Percentiles rank a stretch among this genome's conserved stretches.
phyloP scores from a whole-genome alignment of 2,797 vertebrate genomes.

The Poecilia gillii region DNA sequence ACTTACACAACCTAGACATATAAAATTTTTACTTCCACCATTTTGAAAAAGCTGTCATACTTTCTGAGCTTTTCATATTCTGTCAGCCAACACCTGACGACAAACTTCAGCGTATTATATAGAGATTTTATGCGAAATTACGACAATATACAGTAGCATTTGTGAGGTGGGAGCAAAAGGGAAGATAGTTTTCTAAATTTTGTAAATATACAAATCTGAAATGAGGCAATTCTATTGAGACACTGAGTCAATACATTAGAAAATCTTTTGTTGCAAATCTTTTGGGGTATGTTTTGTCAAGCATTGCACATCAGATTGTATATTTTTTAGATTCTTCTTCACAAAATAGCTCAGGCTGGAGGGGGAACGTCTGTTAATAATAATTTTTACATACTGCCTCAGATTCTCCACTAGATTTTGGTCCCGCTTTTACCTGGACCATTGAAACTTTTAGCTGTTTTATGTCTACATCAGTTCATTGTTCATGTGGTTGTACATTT shows the following conservation, averaged over 20 bases:
- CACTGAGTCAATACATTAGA: background rate
- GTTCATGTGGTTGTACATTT: background rate
- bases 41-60: background rate
- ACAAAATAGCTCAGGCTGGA: background rate
- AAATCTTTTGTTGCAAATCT: background rate
- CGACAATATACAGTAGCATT: background rate
- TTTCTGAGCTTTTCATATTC: background rate
- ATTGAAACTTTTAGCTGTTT: background rate
- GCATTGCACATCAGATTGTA: background rate
- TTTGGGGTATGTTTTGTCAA: background rate
- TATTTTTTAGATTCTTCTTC: background rate
- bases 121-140: background rate
- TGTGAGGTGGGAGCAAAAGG: background rate
- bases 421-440: background rate
- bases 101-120: background rate
- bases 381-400: background rate
- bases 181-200: background rate
- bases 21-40: background rate
- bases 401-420: background rate
- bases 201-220: background rate
- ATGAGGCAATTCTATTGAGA: background rate
- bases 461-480: background rate
- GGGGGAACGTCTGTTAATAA: background rate
- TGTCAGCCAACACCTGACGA: background rate
- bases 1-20: background rate